A percentile compares a stretch with the other conserved stretches of the same genome.
phyloP scores from a whole-genome alignment of 2,113 vertebrate species.

The Tragelaphus strepsiceros region DNA sequence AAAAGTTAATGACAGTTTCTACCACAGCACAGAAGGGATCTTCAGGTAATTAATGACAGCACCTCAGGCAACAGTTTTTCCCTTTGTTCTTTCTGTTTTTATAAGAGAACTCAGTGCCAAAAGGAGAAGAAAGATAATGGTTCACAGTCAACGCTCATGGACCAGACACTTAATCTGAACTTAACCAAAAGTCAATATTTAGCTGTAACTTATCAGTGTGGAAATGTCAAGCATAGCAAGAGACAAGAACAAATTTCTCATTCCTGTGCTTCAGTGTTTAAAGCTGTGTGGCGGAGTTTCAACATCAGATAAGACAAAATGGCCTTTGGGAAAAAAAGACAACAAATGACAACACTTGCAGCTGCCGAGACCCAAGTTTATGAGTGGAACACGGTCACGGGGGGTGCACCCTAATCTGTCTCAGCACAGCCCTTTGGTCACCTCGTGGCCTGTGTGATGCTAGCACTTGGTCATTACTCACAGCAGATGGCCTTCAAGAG shows the following conservation, averaged over 20 bases:
- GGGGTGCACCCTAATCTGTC: constrained; percentile 78
- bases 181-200: constrained; percentile 83
- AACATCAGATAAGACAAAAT: constrained; percentile 83
- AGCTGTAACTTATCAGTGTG: constrained; percentile 77
- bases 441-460: constrained; percentile 72
- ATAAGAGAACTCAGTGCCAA: constrained; percentile 20
- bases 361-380: constrained; percentile 65
- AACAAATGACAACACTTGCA: constrained; percentile 71
- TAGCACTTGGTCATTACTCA: constrained; percentile 64
- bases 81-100: background rate
- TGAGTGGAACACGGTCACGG: constrained; percentile 68
- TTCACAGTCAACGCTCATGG: constrained; percentile 66
- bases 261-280: constrained; percentile 70
- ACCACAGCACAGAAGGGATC: constrained; percentile 43
- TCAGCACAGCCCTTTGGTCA: constrained; percentile 71
- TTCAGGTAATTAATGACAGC: constrained; percentile 33
- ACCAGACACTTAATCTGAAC: constrained; percentile 77
- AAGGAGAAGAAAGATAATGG: constrained; percentile 74
- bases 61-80: constrained; percentile 21
- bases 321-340: constrained; percentile 43
- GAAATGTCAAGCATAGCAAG: constrained; percentile 81
- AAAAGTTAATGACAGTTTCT: constrained; percentile 50
- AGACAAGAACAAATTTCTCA: constrained; percentile 77
- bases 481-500: constrained; percentile 75
- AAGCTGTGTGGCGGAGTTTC: constrained; percentile 76